Evolutionary conservation across 2,888 invertebrate genomes (phyloP).

Genomic region (Cephus spinipes): DNA sequence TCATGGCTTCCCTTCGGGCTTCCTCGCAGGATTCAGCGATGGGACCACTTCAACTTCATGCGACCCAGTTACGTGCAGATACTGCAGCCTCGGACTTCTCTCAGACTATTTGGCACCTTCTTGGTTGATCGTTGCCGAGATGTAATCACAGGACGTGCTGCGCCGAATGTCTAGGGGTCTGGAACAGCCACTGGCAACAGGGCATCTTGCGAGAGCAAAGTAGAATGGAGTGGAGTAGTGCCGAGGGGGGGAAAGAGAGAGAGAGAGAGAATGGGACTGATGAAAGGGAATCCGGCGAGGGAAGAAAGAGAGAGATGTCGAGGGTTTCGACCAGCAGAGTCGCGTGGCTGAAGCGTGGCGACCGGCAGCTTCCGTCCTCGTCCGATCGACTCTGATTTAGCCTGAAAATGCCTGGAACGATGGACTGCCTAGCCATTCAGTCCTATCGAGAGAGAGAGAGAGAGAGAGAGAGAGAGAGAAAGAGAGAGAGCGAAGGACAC

Average conservation of each 20-base stretch:
- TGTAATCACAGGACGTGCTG: not conserved
- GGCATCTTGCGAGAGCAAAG: not conserved
- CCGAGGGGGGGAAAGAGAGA: not conserved
- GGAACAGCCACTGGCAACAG: not conserved
- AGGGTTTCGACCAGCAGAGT: constrained; percentile 29
- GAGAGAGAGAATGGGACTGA: not conserved
- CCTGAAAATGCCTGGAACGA: constrained; percentile 26
- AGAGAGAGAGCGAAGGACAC: constrained; percentile 13
- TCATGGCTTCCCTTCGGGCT: not conserved
- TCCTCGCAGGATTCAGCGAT: not conserved
- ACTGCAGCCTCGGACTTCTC: not conserved
- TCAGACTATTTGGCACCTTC: not conserved
- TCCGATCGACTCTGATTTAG: constrained; percentile 29
- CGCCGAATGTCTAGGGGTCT: not conserved
- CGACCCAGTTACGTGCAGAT: not conserved
- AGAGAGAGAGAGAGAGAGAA: constrained; percentile 15
- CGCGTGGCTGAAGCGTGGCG: constrained; percentile 61
- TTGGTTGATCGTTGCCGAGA: not conserved
- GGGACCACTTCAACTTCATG: not conserved
- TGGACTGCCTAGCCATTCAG: not conserved
- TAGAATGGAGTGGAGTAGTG: not conserved
- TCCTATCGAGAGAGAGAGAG: constrained; percentile 8
- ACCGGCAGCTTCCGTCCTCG: constrained; percentile 31
- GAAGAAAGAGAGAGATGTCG: not conserved
- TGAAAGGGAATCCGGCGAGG: not conserved